Evolutionary conservation across 1,140 invertebrate species (phyloP).

Genomic region (Hetaerina americana): DNA sequence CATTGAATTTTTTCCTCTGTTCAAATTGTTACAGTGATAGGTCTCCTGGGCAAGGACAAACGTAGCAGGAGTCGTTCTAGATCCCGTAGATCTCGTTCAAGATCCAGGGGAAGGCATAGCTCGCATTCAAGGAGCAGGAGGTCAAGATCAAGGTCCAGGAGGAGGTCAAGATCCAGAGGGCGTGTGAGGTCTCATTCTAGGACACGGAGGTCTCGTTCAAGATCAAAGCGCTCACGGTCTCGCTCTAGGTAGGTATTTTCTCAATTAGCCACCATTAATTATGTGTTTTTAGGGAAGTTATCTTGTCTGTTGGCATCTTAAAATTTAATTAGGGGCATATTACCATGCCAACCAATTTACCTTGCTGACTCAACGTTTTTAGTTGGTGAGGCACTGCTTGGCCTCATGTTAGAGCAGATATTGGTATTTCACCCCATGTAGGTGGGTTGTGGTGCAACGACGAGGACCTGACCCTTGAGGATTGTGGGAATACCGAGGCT

Average conservation of each 20-base stretch:
- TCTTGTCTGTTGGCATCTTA: too few relatives aligned
- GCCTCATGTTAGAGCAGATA: too few relatives aligned
- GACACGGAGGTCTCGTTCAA: constrained; percentile 14
- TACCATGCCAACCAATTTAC: too few relatives aligned
- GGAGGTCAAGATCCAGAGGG: background rate
- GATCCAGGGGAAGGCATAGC: constrained; percentile 28
- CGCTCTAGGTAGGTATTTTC: background rate
- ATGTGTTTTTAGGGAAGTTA: too few relatives aligned
- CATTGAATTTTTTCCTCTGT: constrained; percentile 1
- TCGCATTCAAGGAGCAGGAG: constrained; percentile 23
- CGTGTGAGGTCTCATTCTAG: background rate
- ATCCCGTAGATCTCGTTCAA: constrained; percentile 33
- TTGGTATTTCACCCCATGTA: too few relatives aligned
- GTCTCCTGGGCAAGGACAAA: constrained; percentile 71
- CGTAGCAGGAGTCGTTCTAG: constrained; percentile 37
- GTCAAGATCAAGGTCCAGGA: constrained; percentile 24
- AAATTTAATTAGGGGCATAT: too few relatives aligned
- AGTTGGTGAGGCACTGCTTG: too few relatives aligned
- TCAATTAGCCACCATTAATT: too few relatives aligned
- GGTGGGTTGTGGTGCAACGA: too few relatives aligned
- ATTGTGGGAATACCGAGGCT: too few relatives aligned
- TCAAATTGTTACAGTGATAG: constrained; percentile 42
- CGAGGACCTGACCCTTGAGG: too few relatives aligned
- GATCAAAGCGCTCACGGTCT: constrained; percentile 16
- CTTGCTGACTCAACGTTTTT: too few relatives aligned